Evolutionary conservation across 30 jellyfish, hydroid and myxozoan species (phyloP).

Genomic region (Aurelia coerulea): DNA sequence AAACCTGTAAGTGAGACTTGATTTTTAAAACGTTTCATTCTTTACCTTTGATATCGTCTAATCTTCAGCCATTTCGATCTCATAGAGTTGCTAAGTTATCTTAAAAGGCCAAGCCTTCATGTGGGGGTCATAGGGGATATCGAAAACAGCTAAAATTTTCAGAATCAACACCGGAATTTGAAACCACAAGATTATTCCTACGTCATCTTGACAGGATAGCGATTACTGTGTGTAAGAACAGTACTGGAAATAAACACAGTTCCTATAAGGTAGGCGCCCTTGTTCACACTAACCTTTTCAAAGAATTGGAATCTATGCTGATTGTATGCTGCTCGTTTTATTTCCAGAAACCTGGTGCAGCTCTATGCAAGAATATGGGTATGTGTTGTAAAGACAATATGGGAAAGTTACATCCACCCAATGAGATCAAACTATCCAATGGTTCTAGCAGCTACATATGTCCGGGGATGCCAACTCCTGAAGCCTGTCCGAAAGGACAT

Average conservation of each 20-base stretch:
- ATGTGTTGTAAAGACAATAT: conserved; percentile 39
- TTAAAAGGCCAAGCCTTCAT: background rate
- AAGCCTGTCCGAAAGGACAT: conserved; percentile 72
- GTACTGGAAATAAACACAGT: too few relatives aligned
- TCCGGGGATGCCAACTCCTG: conserved; percentile 58
- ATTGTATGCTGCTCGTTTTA: background rate
- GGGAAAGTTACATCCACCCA: conserved; percentile 11
- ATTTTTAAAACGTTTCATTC: background rate
- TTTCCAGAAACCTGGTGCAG: background rate
- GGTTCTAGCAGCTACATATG: conserved; percentile 30
- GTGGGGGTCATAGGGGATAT: too few relatives aligned
- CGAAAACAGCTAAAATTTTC: too few relatives aligned
- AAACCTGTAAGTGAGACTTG: background rate
- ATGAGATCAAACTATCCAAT: conserved; percentile 5
- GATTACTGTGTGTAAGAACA: too few relatives aligned
- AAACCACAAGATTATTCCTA: too few relatives aligned
- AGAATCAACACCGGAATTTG: too few relatives aligned
- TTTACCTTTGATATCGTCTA: too few relatives aligned
- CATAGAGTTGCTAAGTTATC: background rate
- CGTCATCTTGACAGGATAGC: too few relatives aligned
- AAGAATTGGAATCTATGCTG: too few relatives aligned
- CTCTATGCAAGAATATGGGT: conserved; percentile 60
- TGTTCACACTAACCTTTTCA: too few relatives aligned
- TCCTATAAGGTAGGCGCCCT: too few relatives aligned
- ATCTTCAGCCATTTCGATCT: too few relatives aligned